These are phyloP conservation scores for Oscarella lobularis DNA, from an alignment of 37 sponge, comb jelly and placozoan genomes.

Conservation along the genomic window DNA sequence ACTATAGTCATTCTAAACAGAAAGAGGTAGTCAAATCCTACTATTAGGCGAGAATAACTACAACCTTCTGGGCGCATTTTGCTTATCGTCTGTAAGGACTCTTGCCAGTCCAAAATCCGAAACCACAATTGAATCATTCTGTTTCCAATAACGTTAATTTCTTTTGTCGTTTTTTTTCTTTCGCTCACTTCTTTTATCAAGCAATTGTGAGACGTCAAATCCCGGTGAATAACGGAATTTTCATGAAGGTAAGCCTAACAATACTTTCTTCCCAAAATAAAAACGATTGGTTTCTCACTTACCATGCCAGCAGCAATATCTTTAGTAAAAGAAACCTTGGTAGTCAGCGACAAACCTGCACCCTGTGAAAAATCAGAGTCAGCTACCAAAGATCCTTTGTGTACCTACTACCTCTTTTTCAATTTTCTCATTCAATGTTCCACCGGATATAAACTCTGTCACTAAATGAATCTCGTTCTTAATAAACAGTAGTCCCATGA, in stretches of 20 bases:
- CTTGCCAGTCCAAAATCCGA: slow-evolving; percentile 76
- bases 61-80: neutral
- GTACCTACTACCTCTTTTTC: slow-evolving; percentile 5
- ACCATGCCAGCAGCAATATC: slow-evolving; percentile 92
- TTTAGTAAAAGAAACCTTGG: slow-evolving; percentile 44
- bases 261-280: too few species aligned
- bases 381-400: neutral
- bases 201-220: slow-evolving; percentile 73
- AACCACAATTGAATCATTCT: slow-evolving; percentile 71
- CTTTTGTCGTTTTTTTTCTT: too few species aligned
- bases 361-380: slow-evolving; percentile 8
- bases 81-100: neutral
- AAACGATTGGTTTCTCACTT: too few species aligned
- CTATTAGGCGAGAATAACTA: neutral
- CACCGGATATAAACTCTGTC: slow-evolving; percentile 74
- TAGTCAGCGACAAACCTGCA: slow-evolving; percentile 41
- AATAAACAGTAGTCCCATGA: slow-evolving; percentile 58
- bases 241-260: slow-evolving; percentile 65
- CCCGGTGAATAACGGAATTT: slow-evolving; percentile 57
- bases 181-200: slow-evolving; percentile 51
- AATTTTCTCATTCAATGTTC: slow-evolving; percentile 61
- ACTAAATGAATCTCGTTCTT: slow-evolving; percentile 50
- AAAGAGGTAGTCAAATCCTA: neutral
- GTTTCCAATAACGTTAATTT: too few species aligned
- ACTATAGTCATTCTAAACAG: slow-evolving; percentile 70